Evolutionary conservation across 2,113 vertebrate genomes (phyloP).

Genomic region (Tragelaphus strepsiceros): DNA sequence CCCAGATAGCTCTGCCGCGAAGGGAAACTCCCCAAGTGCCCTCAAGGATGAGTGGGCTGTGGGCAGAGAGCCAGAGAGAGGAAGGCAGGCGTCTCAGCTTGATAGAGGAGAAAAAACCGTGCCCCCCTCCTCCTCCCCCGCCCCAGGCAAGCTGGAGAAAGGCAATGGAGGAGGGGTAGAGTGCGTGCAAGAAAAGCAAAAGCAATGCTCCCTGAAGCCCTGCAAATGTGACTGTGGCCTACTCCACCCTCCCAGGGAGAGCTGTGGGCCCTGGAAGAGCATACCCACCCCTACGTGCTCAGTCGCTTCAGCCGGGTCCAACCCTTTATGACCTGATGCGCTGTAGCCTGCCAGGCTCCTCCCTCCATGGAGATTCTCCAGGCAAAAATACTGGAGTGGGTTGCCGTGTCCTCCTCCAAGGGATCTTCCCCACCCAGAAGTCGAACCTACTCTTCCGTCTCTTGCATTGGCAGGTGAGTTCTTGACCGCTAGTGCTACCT

Average conservation of each 20-base stretch:
- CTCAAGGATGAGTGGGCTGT: neutral
- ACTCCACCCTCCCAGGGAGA: neutral
- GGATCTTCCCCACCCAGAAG: neutral
- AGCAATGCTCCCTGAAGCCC: neutral
- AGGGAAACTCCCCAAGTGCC: conserved; percentile 17
- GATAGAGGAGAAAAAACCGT: neutral
- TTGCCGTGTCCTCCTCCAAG: neutral
- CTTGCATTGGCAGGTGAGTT: neutral
- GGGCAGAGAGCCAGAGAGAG: neutral
- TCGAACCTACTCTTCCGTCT: neutral
- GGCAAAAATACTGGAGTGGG: neutral
- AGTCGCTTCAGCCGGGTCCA: neutral
- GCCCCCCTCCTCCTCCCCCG: neutral
- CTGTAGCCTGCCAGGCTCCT: neutral
- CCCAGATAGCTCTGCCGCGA: neutral
- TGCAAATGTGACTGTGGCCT: no score
- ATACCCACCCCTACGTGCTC: rapidly evolving
- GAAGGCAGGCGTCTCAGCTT: neutral
- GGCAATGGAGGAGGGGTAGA: neutral
- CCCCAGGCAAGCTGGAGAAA: neutral
- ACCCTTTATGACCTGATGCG: neutral
- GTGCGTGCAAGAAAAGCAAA: neutral
- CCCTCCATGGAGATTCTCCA: neutral
- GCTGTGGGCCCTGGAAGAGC: neutral
- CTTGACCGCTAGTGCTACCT: neutral